Percentiles rank a stretch among this genome's conserved stretches.
Conservation (phyloP, 2,113 vertebrate species). For the Crocuta crocuta region DNA sequence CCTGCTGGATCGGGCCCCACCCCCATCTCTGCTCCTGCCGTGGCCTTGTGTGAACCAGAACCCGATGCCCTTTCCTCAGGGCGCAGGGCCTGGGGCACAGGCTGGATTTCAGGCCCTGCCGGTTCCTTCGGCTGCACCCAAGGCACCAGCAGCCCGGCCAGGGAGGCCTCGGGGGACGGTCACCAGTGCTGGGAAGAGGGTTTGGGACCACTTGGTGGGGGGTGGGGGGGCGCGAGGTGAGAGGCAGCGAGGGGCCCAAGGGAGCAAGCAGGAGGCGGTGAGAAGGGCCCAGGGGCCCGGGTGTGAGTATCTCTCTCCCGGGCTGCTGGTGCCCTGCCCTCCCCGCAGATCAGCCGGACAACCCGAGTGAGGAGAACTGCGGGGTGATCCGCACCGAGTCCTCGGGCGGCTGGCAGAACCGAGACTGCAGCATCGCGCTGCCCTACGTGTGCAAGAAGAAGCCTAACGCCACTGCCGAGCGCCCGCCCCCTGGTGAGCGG, state of each 20-base stretch:
- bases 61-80: not conserved
- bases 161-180: not conserved
- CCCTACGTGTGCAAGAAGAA: conserved; percentile 98
- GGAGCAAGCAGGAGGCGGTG: not conserved
- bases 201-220: rapidly evolving
- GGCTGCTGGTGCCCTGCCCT: not conserved
- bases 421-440: conserved; percentile 93
- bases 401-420: conserved; percentile 95
- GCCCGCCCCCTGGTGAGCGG: conserved; percentile 80
- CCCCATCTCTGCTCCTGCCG: rapidly evolving
- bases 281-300: not conserved
- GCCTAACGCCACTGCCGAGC: conserved; percentile 91
- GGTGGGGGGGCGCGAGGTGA: not conserved
- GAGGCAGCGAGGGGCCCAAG: not conserved
- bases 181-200: not conserved
- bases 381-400: conserved; percentile 96
- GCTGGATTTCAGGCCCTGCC: not conserved
- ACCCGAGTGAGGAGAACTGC: conserved; percentile 95
- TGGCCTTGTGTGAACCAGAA: not conserved
- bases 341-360: conserved; percentile 93
- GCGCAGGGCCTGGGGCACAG: not conserved
- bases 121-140: not conserved
- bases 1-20: not conserved
- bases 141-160: not conserved
- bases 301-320: not conserved